These are phyloP conservation scores for Elephas maximus DNA, from an alignment of 2,113 vertebrate species.

Conservation along the genomic window DNA sequence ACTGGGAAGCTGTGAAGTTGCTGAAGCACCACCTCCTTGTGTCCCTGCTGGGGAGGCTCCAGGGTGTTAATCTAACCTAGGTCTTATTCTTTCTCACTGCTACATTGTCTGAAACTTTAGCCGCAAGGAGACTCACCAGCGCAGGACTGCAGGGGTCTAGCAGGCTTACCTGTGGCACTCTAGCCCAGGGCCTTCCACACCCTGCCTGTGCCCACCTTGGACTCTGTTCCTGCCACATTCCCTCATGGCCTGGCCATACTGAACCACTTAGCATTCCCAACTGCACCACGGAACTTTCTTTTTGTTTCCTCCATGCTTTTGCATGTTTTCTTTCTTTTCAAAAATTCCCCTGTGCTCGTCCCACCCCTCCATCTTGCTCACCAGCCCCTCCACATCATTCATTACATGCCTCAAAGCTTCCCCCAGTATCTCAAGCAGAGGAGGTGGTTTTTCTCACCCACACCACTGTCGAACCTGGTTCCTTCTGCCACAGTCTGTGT, in stretches of 20 bases:
- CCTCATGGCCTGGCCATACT: too few relatives aligned
- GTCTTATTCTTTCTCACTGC: background rate
- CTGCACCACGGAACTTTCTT: background rate
- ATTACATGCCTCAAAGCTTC: background rate
- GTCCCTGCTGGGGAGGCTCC: background rate
- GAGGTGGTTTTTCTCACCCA: background rate
- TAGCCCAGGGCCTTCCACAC: too few relatives aligned
- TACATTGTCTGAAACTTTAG: background rate
- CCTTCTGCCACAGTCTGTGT: background rate
- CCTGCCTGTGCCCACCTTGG: too few relatives aligned
- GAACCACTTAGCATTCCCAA: too few relatives aligned
- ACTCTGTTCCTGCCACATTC: too few relatives aligned
- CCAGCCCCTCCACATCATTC: background rate
- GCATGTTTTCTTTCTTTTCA: background rate
- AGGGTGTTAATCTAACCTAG: background rate
- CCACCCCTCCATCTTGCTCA: background rate
- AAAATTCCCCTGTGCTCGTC: background rate
- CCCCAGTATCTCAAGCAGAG: accelerated
- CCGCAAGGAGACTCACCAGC: background rate
- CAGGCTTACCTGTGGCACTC: background rate
- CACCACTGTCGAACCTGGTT: accelerated
- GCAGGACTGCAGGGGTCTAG: background rate
- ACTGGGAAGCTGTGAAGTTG: background rate
- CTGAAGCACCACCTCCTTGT: background rate
- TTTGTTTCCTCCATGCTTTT: background rate